Evolutionary conservation across 2,797 vertebrate species (phyloP).

Genomic region (Muscicapa striata): DNA sequence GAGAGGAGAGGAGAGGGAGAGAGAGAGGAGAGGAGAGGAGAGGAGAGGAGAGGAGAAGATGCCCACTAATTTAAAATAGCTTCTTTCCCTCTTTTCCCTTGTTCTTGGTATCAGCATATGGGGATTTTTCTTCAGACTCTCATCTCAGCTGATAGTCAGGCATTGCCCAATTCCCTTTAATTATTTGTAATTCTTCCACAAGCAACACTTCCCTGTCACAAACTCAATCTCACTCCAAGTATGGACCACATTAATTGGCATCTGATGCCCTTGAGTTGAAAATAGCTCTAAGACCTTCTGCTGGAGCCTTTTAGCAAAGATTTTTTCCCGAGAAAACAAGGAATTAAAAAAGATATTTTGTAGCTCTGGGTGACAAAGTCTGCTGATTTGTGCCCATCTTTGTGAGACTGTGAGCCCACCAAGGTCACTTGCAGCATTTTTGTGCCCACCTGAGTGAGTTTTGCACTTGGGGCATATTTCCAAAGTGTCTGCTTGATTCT

Average conservation of each 20-base stretch:
- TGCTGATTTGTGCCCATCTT: neutral
- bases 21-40: neutral
- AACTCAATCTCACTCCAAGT: neutral
- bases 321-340: neutral
- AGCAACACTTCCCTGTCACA: neutral
- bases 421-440: neutral
- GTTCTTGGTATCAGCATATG: neutral
- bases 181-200: neutral
- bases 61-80: neutral
- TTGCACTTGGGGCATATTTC: neutral
- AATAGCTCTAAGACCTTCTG: neutral
- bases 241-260: neutral
- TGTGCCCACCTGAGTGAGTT: neutral
- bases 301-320: neutral
- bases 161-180: neutral
- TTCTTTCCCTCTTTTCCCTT: neutral
- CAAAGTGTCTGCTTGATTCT: neutral
- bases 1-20: too few species aligned
- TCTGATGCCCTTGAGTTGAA: neutral
- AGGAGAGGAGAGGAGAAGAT: neutral
- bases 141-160: neutral
- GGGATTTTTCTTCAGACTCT: neutral
- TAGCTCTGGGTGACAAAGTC: neutral
- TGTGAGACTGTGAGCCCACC: neutral
- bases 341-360: neutral